These are phyloP conservation scores for Irena cyanogastra DNA, from an alignment of 2,113 vertebrate species.

Conservation along the genomic window DNA sequence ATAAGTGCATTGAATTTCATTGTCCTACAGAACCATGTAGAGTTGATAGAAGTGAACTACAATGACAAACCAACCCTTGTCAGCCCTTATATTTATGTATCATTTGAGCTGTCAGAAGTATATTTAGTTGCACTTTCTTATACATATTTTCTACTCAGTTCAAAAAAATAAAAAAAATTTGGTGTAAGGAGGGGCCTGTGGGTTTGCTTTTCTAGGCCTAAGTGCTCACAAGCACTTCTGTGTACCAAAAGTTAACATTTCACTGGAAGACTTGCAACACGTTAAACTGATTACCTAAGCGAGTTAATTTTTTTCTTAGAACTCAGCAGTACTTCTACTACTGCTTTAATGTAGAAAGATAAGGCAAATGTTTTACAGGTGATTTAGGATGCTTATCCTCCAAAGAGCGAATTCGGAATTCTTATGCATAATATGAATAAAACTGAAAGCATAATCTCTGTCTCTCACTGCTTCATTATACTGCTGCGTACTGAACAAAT, in stretches of 20 bases:
- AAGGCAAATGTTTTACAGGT: conserved; percentile 56
- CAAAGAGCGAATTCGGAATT: conserved; percentile 52
- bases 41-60: conserved; percentile 79
- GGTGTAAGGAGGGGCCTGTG: conserved; percentile 38
- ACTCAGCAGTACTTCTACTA: conserved; percentile 30
- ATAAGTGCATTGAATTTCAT: conserved; percentile 85
- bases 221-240: conserved; percentile 54
- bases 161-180: conserved; percentile 15
- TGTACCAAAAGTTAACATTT: conserved; percentile 66
- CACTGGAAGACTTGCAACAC: conserved; percentile 34
- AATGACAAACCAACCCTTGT: conserved; percentile 79
- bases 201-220: conserved; percentile 45
- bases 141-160: conserved; percentile 71
- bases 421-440: conserved; percentile 62
- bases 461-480: conserved; percentile 45
- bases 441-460: conserved; percentile 51
- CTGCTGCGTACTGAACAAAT: neutral
- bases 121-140: conserved; percentile 74
- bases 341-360: conserved; percentile 49
- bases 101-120: conserved; percentile 82
- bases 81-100: conserved; percentile 81
- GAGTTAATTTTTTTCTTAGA: conserved; percentile 60
- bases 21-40: conserved; percentile 82
- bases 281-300: conserved; percentile 58
- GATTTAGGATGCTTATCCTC: conserved; percentile 57